These are phyloP conservation scores for Macroramphosus scolopax DNA, from an alignment of 2,797 vertebrate species.

Conservation along the genomic window DNA sequence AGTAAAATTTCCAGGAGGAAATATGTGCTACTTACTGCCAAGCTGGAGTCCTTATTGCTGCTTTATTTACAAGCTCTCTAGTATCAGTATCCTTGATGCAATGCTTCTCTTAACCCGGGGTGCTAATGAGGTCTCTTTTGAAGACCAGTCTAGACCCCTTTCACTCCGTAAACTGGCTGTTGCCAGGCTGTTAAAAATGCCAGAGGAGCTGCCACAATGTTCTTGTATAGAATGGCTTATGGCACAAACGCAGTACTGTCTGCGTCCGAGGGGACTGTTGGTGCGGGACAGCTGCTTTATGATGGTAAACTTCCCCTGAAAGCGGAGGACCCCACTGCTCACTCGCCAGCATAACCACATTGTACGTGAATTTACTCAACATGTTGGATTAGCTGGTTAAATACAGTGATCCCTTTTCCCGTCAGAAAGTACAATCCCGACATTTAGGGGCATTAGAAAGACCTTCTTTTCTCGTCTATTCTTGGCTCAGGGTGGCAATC, in stretches of 20 bases:
- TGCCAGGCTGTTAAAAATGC: slow-evolving; percentile 71
- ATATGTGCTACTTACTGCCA: too few species aligned
- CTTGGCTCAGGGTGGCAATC: slow-evolving; percentile 59
- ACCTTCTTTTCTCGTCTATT: slow-evolving; percentile 47
- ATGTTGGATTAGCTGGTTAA: slow-evolving; percentile 77
- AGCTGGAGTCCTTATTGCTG: slow-evolving; percentile 39
- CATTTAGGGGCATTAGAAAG: slow-evolving; percentile 63
- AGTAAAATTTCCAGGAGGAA: too few species aligned
- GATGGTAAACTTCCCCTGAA: slow-evolving; percentile 75
- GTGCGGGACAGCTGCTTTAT: slow-evolving; percentile 74
- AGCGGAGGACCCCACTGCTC: slow-evolving; percentile 66
- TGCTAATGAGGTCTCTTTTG: slow-evolving; percentile 59
- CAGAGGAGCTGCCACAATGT: slow-evolving; percentile 62
- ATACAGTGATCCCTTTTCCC: slow-evolving; percentile 65
- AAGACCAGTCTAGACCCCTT: slow-evolving; percentile 65
- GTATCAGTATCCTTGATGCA: slow-evolving; percentile 46
- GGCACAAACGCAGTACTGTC: slow-evolving; percentile 69
- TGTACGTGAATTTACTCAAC: slow-evolving; percentile 76
- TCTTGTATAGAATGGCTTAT: slow-evolving; percentile 64
- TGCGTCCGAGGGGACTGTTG: slow-evolving; percentile 55
- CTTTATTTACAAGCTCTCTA: slow-evolving; percentile 42
- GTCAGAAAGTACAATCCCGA: slow-evolving; percentile 61
- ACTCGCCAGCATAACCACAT: slow-evolving; percentile 64
- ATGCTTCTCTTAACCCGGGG: slow-evolving; percentile 47
- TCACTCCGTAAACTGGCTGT: slow-evolving; percentile 49